phyloP scores from a whole-genome alignment of 2,888 invertebrate species.

The Cephus pygmeus region DNA sequence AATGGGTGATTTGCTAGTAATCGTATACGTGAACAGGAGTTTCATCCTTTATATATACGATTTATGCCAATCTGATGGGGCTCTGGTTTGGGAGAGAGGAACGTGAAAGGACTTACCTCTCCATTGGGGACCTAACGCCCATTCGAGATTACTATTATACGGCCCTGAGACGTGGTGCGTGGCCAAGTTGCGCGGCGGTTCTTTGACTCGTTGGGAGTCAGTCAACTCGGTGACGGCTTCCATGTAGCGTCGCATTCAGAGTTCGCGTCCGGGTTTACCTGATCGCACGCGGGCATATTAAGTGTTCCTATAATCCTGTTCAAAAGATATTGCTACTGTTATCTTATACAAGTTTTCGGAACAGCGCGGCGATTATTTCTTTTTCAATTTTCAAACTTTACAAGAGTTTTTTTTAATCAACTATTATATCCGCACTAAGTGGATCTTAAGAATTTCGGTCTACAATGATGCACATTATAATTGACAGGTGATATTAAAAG shows the following conservation, averaged over 20 bases:
- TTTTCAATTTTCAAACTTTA: background rate
- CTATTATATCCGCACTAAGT: background rate
- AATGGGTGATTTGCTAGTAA: background rate
- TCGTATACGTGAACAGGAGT: background rate
- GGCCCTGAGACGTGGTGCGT: slow-evolving; percentile 52
- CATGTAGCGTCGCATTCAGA: slow-evolving; percentile 15
- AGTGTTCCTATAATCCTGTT: background rate
- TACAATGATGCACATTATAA: background rate
- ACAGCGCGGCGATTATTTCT: background rate
- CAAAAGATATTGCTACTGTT: background rate
- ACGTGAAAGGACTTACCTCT: background rate
- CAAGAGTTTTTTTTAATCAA: background rate
- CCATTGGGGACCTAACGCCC: background rate
- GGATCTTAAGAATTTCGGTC: background rate
- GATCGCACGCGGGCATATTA: background rate
- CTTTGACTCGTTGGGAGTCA: slow-evolving; percentile 61
- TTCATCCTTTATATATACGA: background rate
- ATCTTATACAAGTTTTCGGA: background rate
- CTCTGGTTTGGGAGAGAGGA: background rate
- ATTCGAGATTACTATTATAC: slow-evolving; percentile 14
- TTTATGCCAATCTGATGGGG: background rate
- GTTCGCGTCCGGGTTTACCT: slow-evolving; percentile 14
- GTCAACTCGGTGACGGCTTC: slow-evolving; percentile 63
- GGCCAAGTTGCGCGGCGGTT: slow-evolving; percentile 55
- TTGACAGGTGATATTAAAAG: background rate